Evolutionary conservation across 2,113 vertebrate species (phyloP).

Genomic region (Xenopus borealis): DNA sequence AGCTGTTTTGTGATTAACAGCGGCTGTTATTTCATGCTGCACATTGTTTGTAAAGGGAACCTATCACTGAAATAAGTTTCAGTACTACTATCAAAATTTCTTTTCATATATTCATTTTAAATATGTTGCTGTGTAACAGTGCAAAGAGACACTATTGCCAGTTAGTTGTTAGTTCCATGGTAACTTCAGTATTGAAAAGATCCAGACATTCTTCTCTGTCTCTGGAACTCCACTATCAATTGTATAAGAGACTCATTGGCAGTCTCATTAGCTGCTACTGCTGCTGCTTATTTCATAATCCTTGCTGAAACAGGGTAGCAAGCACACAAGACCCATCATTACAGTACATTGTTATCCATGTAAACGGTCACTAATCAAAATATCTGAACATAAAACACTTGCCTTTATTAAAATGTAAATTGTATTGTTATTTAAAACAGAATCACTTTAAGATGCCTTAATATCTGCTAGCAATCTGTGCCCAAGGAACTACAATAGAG

Average conservation of each 20-base stretch:
- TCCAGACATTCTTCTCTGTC: no score
- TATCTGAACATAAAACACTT: no score
- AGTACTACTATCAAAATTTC: neutral
- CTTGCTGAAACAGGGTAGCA: no score
- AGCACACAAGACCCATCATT: neutral
- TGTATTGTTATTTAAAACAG: neutral
- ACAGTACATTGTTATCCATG: neutral
- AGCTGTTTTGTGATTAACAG: neutral
- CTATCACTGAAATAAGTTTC: neutral
- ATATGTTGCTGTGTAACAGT: neutral
- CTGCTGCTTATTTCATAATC: no score
- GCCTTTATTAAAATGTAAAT: neutral
- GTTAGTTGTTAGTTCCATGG: neutral
- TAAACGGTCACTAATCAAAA: neutral
- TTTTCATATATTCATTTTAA: neutral
- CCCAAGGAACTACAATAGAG: neutral
- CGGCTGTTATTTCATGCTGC: neutral
- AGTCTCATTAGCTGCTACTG: no score
- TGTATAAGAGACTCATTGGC: no score
- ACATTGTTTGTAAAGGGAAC: neutral
- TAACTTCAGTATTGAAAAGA: no score
- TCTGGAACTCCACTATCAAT: no score
- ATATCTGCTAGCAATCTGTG: neutral
- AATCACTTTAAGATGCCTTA: neutral
- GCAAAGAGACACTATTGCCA: neutral